Percentiles rank a stretch among this genome's conserved stretches.
These are phyloP conservation scores for Hydriomena furcata DNA, from an alignment of 2,888 invertebrate genomes.

Conservation along the genomic window DNA sequence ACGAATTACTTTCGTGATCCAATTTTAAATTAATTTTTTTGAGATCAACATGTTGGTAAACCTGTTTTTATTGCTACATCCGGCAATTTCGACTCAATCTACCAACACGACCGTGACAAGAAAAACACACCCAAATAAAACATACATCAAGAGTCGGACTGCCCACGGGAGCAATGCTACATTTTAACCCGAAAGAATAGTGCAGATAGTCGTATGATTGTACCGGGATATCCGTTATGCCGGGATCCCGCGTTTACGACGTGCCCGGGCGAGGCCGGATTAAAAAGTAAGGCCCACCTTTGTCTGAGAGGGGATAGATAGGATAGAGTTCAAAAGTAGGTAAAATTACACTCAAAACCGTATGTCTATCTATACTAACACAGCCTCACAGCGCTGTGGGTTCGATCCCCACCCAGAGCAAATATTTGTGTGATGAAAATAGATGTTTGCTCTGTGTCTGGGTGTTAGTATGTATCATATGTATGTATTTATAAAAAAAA, in stretches of 20 bases:
- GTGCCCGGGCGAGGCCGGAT: slow-evolving; percentile 65
- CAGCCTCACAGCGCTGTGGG: too few species aligned
- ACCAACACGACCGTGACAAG: slow-evolving; percentile 1
- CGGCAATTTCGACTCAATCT: background rate
- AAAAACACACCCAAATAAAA: slow-evolving; percentile 54
- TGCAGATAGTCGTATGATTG: slow-evolving; percentile 77
- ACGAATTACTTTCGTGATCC: too few species aligned
- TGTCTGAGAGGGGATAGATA: slow-evolving; percentile 21
- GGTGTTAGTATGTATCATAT: too few species aligned
- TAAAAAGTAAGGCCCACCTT: slow-evolving; percentile 60
- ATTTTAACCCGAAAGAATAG: slow-evolving; percentile 74
- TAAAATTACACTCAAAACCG: too few species aligned
- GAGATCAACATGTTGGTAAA: too few species aligned
- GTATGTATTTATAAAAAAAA: too few species aligned
- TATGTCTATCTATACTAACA: too few species aligned
- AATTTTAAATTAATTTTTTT: too few species aligned
- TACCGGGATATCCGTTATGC: slow-evolving; percentile 72
- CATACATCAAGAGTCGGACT: slow-evolving; percentile 52
- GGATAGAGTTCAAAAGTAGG: too few species aligned
- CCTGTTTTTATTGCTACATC: background rate
- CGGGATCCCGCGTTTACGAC: slow-evolving; percentile 66
- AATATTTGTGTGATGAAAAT: too few species aligned
- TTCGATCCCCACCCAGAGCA: too few species aligned
- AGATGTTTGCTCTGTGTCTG: too few species aligned
- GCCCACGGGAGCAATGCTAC: slow-evolving; percentile 54